These are phyloP conservation scores for Drosophila formosana DNA, from an alignment of 2,888 invertebrate species.

Conservation along the genomic window DNA sequence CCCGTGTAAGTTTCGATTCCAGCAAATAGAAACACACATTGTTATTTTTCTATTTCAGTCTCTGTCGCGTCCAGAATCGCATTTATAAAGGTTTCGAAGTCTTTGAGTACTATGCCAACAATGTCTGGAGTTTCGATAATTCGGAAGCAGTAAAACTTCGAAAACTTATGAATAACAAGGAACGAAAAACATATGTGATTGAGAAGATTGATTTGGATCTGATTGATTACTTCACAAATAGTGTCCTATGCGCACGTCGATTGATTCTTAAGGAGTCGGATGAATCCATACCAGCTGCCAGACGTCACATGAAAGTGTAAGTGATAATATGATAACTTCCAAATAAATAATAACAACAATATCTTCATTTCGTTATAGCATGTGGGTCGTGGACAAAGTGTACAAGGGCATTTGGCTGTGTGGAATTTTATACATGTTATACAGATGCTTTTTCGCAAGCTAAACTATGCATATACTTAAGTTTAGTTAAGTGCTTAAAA, in stretches of 20 bases:
- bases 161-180: constrained; percentile 88
- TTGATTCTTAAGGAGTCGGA: constrained; percentile 94
- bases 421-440: constrained; percentile 86
- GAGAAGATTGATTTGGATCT: constrained; percentile 90
- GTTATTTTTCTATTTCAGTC: constrained; percentile 85
- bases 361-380: constrained; percentile 87
- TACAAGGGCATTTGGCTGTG: constrained; percentile 89
- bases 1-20: constrained; percentile 90
- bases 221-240: constrained; percentile 92
- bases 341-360: background rate
- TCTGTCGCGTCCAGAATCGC: constrained; percentile 92
- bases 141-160: constrained; percentile 88
- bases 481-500: constrained; percentile 70
- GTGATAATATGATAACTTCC: constrained; percentile 66
- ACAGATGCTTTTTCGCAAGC: constrained; percentile 74
- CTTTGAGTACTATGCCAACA: constrained; percentile 96
- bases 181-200: constrained; percentile 89
- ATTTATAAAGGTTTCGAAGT: constrained; percentile 95
- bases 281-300: constrained; percentile 92
- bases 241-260: constrained; percentile 91
- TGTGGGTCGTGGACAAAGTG: constrained; percentile 93
- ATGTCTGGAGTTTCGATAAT: constrained; percentile 95
- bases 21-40: background rate
- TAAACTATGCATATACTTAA: constrained; percentile 35
- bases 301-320: constrained; percentile 92